These are phyloP conservation scores for Blastobasis lacticolella DNA, from an alignment of 2,888 invertebrate species.

Conservation along the genomic window DNA sequence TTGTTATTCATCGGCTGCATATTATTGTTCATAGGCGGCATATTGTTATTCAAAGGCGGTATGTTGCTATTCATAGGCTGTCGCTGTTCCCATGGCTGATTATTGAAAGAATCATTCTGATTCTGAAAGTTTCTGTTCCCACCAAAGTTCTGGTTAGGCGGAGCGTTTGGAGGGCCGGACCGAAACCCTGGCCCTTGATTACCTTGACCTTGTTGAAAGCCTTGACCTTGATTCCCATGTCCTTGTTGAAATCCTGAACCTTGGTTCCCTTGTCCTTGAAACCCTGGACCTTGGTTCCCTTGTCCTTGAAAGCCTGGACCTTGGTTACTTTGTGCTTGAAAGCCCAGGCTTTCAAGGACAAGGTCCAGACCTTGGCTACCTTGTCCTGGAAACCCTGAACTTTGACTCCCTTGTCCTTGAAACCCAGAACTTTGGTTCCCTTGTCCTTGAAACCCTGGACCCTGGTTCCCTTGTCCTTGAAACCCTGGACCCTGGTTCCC, in stretches of 20 bases:
- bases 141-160: conserved; percentile 13
- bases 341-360: not conserved
- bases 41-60: conserved; percentile 11
- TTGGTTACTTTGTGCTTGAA: too few species aligned
- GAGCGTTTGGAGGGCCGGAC: not conserved
- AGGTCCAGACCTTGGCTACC: conserved; percentile 8
- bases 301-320: not conserved
- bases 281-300: not conserved
- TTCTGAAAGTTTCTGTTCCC: conserved; percentile 10
- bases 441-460: not conserved
- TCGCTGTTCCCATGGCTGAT: conserved; percentile 15
- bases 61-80: conserved; percentile 10
- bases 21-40: conserved; percentile 12
- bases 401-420: too few species aligned
- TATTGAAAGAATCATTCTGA: conserved; percentile 9
- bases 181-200: not conserved
- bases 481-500: too few species aligned
- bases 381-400: conserved; percentile 2
- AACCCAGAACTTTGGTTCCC: not conserved
- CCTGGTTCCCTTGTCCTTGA: not conserved
- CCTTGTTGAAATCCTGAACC: not conserved
- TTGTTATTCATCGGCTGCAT: not conserved
- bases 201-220: not conserved
- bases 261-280: conserved; percentile 10
- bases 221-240: too few species aligned